Evolutionary conservation across 2,888 invertebrate genomes (phyloP), one percentile per base, ranked within the genome.

Genomic region (Zelleria hepariella): DNA sequence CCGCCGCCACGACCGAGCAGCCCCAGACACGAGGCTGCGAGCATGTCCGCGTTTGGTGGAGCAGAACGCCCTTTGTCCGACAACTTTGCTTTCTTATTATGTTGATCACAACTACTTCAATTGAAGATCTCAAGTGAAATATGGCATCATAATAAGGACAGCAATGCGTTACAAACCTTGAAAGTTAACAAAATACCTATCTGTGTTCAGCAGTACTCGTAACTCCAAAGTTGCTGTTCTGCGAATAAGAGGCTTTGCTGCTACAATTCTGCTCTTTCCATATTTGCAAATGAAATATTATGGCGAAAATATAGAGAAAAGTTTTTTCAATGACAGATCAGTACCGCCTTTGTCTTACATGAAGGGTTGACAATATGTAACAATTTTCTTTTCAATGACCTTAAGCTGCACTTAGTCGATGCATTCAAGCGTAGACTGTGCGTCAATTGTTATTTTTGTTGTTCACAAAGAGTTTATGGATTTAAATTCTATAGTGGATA

Each of bases 1-100:
- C 69, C 67, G 80, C 78, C 78, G 77, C 75, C 68, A 77, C 82
- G 86, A 84, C 82, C 86, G 86, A 88, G 86, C 87, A 86, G 87
- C 87, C 87, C 86, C 77, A 88, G 86, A 84, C 71, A 87, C 87
- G 86, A 85, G 87, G 87, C 86, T 87, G 86, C 87, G 86, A 86
- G 86, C 86, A 87, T 87, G 87, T 78, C 72, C 80, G 82, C 85
- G 85, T 84, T 83, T 85, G 80, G 78, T 83, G 82, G 82, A 82
- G 80, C 86, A 75, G 76, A 80, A 74, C 75, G 80, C 80, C 80
- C 82, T 82, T 73, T 83, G 75, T 80, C 82, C 80, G 79, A 81
- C 78, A 78, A 27, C 75, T 72, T 85, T 84, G 86, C 85, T 86
- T 87, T 86, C 86, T 86, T 87, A 86, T 85, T 86, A 81, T 85